These are phyloP conservation scores for Octomys mimax DNA, from an alignment of 2,797 vertebrate species.

Conservation along the genomic window DNA sequence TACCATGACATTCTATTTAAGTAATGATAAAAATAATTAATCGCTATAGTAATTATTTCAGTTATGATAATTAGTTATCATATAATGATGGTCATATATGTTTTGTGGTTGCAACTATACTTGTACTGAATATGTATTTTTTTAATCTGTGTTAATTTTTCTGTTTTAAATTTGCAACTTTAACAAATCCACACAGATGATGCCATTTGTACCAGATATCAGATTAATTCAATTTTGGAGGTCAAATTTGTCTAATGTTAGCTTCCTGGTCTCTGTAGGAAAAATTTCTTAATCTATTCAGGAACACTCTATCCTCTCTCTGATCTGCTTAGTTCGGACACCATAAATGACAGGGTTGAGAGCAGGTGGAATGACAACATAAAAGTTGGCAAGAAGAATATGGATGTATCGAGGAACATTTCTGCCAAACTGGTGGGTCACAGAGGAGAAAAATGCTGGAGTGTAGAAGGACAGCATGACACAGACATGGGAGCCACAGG, in stretches of 20 bases:
- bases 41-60: too few species aligned
- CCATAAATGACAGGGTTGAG: too few species aligned
- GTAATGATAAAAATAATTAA: neutral
- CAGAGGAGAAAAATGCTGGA: too few species aligned
- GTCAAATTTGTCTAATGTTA: neutral
- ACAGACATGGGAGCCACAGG: conserved; percentile 74
- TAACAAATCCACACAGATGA: neutral
- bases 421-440: too few species aligned
- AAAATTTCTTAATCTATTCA: conserved; percentile 33
- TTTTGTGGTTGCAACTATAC: neutral
- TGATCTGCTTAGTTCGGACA: conserved; percentile 22
- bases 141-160: neutral
- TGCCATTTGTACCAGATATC: neutral
- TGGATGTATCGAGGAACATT: too few species aligned
- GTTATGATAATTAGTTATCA: neutral
- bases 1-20: neutral
- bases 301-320: neutral
- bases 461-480: neutral
- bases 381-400: too few species aligned
- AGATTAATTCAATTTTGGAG: neutral
- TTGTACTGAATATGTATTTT: neutral
- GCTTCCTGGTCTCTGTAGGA: neutral
- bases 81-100: neutral
- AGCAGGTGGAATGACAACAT: conserved; percentile 51
- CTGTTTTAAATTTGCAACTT: too few species aligned